Conservation (phyloP, 1,140 invertebrate genomes). For the Lordiphosa clarofinis region DNA sequence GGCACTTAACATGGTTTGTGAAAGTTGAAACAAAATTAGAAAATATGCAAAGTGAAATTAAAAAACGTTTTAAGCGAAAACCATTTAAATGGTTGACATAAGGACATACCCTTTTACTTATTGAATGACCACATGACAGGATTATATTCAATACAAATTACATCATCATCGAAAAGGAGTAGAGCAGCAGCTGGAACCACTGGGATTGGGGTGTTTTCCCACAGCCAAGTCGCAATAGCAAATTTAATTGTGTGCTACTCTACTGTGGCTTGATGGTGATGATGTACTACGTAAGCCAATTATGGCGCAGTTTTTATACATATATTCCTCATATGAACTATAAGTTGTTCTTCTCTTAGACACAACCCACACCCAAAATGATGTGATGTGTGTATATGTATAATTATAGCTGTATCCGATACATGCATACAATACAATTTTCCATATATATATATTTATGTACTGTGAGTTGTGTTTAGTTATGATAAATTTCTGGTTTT, state of each 20-base stretch:
- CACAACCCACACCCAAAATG: conserved; percentile 65
- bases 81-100: conserved; percentile 9
- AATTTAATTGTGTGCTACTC: conserved; percentile 59
- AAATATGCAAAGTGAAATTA: conserved; percentile 15
- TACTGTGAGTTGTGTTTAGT: conserved; percentile 13
- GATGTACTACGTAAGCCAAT: conserved; percentile 61
- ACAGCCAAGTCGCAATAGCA: conserved; percentile 35
- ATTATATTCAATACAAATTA: conserved; percentile 18
- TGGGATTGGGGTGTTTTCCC: conserved; percentile 29
- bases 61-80: no score
- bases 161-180: conserved; percentile 39
- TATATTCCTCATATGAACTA: conserved; percentile 35
- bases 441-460: conserved; percentile 17
- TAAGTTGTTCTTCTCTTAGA: conserved; percentile 48
- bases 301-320: conserved; percentile 57
- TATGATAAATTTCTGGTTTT: conserved; percentile 7
- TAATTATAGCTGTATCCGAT: background rate
- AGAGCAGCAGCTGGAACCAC: conserved; percentile 18
- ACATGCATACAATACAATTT: conserved; percentile 12
- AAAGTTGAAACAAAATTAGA: conserved; percentile 53
- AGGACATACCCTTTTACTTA: no score
- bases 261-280: conserved; percentile 20
- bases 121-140: conserved; percentile 32
- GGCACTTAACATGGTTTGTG: conserved; percentile 31
- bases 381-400: conserved; percentile 23